Conservation (phyloP, 2,113 vertebrate genomes). For the Blennius ocellaris region DNA sequence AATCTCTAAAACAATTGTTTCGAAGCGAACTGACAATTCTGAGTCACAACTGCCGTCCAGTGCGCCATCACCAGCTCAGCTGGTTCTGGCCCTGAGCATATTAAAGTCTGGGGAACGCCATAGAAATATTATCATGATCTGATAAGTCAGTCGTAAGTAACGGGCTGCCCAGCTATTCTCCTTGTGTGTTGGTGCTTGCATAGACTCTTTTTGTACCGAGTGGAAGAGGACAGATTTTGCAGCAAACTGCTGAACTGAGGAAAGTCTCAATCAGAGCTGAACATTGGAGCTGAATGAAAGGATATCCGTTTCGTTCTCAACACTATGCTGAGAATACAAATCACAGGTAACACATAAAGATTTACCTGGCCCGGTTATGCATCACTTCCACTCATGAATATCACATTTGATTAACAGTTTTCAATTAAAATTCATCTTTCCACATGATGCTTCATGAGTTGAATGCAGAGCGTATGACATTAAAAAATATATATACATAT, state of each 20-base stretch:
- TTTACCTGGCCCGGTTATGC: too few species aligned
- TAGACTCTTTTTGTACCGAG: neutral
- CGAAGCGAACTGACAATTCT: neutral
- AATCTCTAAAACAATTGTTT: neutral
- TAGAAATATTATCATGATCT: neutral
- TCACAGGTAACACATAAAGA: too few species aligned
- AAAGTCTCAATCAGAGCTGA: neutral
- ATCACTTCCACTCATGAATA: too few species aligned
- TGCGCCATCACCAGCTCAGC: neutral
- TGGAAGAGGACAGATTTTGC: neutral
- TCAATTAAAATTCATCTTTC: too few species aligned
- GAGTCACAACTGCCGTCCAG: neutral
- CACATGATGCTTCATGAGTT: too few species aligned
- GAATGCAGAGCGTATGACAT: neutral
- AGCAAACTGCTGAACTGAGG: neutral
- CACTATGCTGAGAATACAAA: neutral
- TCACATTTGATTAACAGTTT: too few species aligned
- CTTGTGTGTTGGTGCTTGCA: neutral
- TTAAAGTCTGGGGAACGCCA: neutral
- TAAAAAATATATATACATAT: neutral
- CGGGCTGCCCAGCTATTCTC: neutral
- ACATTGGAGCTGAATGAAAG: neutral
- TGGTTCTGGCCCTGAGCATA: neutral
- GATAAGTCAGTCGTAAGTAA: neutral
- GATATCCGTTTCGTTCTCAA: neutral